Evolutionary conservation across 2,113 vertebrate species (phyloP).

Genomic region (Zosterops borbonicus): DNA sequence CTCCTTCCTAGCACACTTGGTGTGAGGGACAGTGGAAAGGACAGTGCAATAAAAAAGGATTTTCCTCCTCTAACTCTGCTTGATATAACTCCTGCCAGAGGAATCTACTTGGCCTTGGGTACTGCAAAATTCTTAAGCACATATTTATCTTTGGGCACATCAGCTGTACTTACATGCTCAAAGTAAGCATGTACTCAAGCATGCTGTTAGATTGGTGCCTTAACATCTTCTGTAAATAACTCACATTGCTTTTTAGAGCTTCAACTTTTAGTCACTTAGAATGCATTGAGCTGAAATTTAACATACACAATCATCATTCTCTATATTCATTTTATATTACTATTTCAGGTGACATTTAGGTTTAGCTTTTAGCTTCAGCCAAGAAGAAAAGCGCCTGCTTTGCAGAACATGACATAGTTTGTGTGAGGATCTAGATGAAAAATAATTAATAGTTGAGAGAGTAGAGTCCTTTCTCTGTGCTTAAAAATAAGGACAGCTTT

Average conservation of each 20-base stretch:
- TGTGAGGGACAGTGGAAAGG: background rate
- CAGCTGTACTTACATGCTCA: background rate
- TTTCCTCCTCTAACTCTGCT: background rate
- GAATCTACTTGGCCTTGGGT: conserved; percentile 6
- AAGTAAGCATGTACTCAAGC: background rate
- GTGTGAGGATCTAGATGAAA: background rate
- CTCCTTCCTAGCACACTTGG: background rate
- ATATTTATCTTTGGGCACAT: conserved; percentile 30
- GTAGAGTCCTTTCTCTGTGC: background rate
- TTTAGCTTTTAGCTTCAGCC: conserved; percentile 19
- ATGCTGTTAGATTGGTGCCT: background rate
- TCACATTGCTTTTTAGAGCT: conserved; percentile 1
- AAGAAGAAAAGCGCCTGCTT: background rate
- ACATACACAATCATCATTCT: background rate
- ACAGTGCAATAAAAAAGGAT: background rate
- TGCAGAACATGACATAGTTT: background rate
- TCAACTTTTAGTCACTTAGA: background rate
- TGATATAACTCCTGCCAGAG: background rate
- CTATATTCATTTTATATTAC: background rate
- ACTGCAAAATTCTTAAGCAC: background rate
- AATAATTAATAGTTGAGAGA: conserved; percentile 8
- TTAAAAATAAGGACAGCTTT: conserved; percentile 34
- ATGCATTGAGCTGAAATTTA: background rate
- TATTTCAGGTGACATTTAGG: background rate
- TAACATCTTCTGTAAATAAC: conserved; percentile 3